A percentile compares a stretch with the other conserved stretches of the same genome.
phyloP scores from a whole-genome alignment of 2,113 vertebrate genomes.

The Elachura formosa region DNA sequence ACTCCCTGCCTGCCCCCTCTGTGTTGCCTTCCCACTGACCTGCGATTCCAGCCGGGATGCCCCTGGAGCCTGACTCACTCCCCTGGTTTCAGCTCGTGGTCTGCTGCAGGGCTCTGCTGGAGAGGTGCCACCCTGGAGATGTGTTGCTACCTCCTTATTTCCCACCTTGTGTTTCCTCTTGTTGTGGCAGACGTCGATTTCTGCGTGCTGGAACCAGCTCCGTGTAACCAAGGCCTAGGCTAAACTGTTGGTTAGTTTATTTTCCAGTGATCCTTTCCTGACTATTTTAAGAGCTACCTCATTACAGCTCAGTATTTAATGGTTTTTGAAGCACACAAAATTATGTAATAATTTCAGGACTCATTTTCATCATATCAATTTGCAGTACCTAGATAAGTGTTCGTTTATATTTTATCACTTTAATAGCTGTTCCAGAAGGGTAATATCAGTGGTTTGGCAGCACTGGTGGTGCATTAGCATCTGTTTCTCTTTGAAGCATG shows the following conservation, averaged over 20 bases:
- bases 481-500: background rate
- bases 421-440: background rate
- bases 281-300: background rate
- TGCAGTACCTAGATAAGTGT: background rate
- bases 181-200: background rate
- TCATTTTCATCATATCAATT: constrained; percentile 3
- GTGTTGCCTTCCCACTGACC: background rate
- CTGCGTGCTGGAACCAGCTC: background rate
- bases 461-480: background rate
- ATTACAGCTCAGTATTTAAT: background rate
- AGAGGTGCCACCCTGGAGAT: background rate
- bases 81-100: background rate
- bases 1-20: fast-evolving
- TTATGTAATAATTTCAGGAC: background rate
- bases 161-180: background rate
- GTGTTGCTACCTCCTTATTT: background rate
- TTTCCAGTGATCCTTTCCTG: background rate
- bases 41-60: fast-evolving
- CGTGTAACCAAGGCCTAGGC: fast-evolving
- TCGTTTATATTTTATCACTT: background rate
- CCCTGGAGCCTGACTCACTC: background rate
- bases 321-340: background rate
- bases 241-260: background rate
- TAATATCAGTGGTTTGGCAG: background rate
- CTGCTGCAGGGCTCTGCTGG: background rate